A percentile compares a stretch with the other conserved stretches of the same genome.
These are phyloP conservation scores for Cheilosia variabilis DNA, from an alignment of 2,888 invertebrate species.

Conservation along the genomic window DNA sequence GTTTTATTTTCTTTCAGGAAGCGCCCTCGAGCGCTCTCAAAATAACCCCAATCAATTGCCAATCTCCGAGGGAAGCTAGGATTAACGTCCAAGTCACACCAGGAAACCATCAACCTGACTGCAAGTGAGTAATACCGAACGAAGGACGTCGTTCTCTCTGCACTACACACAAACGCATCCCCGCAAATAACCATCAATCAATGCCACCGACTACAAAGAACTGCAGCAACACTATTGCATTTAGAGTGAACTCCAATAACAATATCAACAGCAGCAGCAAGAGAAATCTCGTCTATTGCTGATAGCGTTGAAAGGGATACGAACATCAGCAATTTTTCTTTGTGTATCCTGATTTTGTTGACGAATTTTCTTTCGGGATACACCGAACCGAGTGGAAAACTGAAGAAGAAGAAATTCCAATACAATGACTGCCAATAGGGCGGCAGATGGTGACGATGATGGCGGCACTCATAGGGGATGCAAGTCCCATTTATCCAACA, in stretches of 20 bases:
- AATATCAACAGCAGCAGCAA: constrained; percentile 38
- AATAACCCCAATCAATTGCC: constrained; percentile 66
- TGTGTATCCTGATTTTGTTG: constrained; percentile 63
- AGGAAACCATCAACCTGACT: constrained; percentile 44
- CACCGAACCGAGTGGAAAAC: constrained; percentile 43
- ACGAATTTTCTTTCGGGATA: constrained; percentile 45
- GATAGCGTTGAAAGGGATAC: constrained; percentile 63
- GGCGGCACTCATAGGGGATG: constrained; percentile 65
- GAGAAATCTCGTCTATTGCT: constrained; percentile 44
- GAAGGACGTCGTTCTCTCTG: constrained; percentile 41
- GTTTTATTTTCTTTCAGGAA: constrained; percentile 45
- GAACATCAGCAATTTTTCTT: constrained; percentile 51
- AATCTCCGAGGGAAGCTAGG: constrained; percentile 50
- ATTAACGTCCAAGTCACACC: constrained; percentile 50
- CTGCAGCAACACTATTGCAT: constrained; percentile 76
- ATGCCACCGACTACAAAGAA: constrained; percentile 76
- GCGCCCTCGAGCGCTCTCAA: constrained; percentile 20
- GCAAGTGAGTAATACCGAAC: constrained; percentile 32
- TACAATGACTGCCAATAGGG: constrained; percentile 77
- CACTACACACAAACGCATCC: constrained; percentile 59
- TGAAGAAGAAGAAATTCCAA: constrained; percentile 66
- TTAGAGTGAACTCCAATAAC: constrained; percentile 71
- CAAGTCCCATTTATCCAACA: constrained; percentile 27
- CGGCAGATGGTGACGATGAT: constrained; percentile 72
- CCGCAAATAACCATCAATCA: constrained; percentile 73